These are phyloP conservation scores for Euura lappo DNA, from an alignment of 1,140 invertebrate species.

Conservation along the genomic window DNA sequence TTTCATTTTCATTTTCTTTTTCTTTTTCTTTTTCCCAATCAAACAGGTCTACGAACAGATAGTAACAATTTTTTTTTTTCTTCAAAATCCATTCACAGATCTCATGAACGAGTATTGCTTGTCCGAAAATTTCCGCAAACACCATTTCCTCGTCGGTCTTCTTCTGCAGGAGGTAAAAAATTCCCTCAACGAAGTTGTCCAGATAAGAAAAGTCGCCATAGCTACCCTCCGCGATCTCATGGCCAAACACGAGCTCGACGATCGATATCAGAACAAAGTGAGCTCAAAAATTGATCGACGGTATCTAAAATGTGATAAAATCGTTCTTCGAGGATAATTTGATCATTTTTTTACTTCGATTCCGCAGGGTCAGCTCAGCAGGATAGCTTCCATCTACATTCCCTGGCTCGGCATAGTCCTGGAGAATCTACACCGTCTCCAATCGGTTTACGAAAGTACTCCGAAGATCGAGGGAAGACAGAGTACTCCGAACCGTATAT, in stretches of 20 bases:
- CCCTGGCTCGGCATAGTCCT: conserved; percentile 88
- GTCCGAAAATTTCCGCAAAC: conserved; percentile 83
- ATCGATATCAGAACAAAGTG: conserved; percentile 78
- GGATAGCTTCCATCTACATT: conserved; percentile 89
- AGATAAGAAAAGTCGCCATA: conserved; percentile 81
- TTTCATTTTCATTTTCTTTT: conserved; percentile 15
- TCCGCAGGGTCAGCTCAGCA: conserved; percentile 75
- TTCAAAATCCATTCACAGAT: conserved; percentile 49
- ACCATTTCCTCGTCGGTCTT: conserved; percentile 88
- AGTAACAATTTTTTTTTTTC: no score
- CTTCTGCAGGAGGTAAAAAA: conserved; percentile 78
- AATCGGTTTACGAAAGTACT: conserved; percentile 48
- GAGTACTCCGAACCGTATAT: conserved; percentile 60
- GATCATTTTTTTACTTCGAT: conserved; percentile 3
- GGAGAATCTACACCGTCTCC: conserved; percentile 78
- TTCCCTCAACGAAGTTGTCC: conserved; percentile 81
- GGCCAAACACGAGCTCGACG: conserved; percentile 94
- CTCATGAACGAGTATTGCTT: conserved; percentile 66
- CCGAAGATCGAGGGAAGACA: conserved; percentile 46
- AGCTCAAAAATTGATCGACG: background rate
- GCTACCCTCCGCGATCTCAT: conserved; percentile 82
- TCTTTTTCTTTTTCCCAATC: background rate
- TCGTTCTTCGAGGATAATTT: background rate
- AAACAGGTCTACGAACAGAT: no score
- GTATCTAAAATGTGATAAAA: background rate